Evolutionary conservation across 2,797 vertebrate species (phyloP).

Genomic region (Pelochelys cantorii): DNA sequence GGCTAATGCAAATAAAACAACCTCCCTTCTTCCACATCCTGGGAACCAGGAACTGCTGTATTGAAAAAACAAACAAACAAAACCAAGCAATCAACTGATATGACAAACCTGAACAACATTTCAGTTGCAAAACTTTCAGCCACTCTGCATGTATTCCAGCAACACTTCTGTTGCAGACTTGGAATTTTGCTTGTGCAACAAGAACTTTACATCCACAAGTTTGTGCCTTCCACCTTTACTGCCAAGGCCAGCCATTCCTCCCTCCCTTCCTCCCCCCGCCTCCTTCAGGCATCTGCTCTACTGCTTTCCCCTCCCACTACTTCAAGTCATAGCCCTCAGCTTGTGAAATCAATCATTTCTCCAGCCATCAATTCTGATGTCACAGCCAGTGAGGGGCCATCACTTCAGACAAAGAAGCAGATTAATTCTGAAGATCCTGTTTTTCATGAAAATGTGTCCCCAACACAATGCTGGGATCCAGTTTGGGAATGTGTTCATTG

Average conservation of each 20-base stretch:
- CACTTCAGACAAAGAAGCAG: neutral
- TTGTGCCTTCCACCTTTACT: neutral
- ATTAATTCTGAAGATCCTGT: neutral
- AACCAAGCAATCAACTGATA: neutral
- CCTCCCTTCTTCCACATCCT: rapidly evolving
- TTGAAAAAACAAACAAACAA: too few species aligned
- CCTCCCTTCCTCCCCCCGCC: too few species aligned
- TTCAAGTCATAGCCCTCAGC: neutral
- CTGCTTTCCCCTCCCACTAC: neutral
- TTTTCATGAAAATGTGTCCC: neutral
- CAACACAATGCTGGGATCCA: rapidly evolving
- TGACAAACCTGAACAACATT: neutral
- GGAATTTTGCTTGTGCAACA: neutral
- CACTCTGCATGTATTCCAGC: neutral
- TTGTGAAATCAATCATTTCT: neutral
- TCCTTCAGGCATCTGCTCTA: neutral
- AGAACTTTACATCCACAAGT: neutral
- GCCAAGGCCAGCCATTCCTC: neutral
- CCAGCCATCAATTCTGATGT: neutral
- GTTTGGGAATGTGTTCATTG: neutral
- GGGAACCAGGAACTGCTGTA: neutral
- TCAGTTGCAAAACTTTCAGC: neutral
- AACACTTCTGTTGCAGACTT: neutral
- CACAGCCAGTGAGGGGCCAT: neutral
- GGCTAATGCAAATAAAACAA: neutral